Evolutionary conservation across 2,888 invertebrate genomes (phyloP), one percentile per base, ranked within the genome.

Genomic region (Cordilura impudica): DNA sequence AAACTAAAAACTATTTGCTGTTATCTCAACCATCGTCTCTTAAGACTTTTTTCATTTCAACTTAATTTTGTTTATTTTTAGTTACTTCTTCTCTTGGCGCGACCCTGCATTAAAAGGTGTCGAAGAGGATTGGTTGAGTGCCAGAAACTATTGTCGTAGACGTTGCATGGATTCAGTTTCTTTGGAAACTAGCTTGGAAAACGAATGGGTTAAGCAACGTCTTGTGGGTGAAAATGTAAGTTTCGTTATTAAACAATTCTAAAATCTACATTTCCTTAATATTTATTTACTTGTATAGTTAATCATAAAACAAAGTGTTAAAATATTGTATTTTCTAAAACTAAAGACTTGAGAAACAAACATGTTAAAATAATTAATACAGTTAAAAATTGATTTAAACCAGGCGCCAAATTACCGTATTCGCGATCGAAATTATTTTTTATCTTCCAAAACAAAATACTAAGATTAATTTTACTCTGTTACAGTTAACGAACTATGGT

Each of bases 131-230:
- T 96, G 96, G 96, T 90, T 97, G 82, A 94, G 93, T 54, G 96
- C 94, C 19, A 92, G 97, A 85, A 97, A 97, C 89, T 96, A 93
- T 90, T 97, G 97, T 90, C 92, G 97, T 79, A 93, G 95, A 90
- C 93, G 96, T 75, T 97, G 97, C 90, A 97, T 97, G 97, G 97
- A 97, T 89, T 93, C 95, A 58, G 94, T 96, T 53, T 95, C 95
- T 2, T 88, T 97, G 84, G 96, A 97, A 90, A 96, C 96, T 67
- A 94, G 94, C 83, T 93, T 94, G 69, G 96, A 97, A 89, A 96
- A 96, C 87, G 96, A 96, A 88, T 96, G 95, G 93, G 92, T 96
- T 86, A 96, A 96, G 88, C 92, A 93, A 77, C 93, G 94, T 83
- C 92, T 97, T 83, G 93, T 94, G 2, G 93, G 94, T 84, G 94